phyloP scores from a whole-genome alignment of 2,113 vertebrate species.

The Otolemur garnettii region DNA sequence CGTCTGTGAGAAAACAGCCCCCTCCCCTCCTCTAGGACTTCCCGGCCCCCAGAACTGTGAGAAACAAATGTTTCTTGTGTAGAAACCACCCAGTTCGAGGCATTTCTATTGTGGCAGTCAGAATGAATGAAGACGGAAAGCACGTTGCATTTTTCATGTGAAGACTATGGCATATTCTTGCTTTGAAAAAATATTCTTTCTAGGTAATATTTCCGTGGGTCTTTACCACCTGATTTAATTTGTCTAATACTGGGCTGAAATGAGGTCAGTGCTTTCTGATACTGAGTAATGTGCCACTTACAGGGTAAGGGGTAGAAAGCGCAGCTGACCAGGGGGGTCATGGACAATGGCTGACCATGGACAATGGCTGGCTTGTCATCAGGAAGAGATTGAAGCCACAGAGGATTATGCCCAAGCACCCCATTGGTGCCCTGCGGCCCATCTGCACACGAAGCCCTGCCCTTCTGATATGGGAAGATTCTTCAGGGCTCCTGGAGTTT shows the following conservation, averaged over 20 bases:
- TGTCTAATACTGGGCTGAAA: neutral
- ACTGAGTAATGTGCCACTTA: neutral
- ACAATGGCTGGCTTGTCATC: neutral
- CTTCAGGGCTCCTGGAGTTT: neutral
- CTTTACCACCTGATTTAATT: neutral
- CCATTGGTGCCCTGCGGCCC: fast-evolving
- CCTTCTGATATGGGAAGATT: neutral
- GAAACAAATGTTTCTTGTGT: neutral
- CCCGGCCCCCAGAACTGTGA: neutral
- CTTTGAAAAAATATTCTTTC: neutral
- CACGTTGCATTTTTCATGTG: neutral
- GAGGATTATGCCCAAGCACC: fast-evolving
- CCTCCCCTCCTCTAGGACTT: neutral
- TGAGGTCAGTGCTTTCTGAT: neutral
- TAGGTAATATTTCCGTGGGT: neutral
- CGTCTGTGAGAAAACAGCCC: neutral
- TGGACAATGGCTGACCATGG: fast-evolving
- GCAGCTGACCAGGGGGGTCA: neutral
- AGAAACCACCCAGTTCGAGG: neutral
- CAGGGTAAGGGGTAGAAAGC: neutral
- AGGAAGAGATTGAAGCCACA: neutral
- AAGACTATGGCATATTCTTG: neutral
- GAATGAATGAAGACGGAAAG: neutral
- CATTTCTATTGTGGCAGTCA: neutral
- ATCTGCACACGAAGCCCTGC: fast-evolving